Base-by-base conservation (phyloP, 2,797 vertebrate species). In the Simalia tracyae region DNA sequence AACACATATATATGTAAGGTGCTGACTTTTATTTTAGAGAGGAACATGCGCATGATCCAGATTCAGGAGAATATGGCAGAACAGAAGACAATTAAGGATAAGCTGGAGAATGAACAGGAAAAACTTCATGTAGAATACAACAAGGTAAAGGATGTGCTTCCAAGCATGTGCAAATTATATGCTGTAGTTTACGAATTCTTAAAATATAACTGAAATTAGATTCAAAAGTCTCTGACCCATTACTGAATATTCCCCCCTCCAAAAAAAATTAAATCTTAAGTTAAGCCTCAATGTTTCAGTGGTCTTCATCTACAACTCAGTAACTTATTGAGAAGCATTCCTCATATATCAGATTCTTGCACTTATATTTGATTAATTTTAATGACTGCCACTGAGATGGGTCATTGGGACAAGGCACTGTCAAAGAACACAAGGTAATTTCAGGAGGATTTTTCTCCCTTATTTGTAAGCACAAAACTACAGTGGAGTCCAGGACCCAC, bases 1-100 rank as follows among this genome's bases (percentile, higher is more conserved):
- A 59, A 28, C 56, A 72, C 19, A 50, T 61, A 89, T 72, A 63
- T 57, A 17, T 17, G 85, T 22, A 66, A 90, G 91, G 42, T 93
- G 89, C 91, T 64, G 36, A 5, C 1, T 95, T 97, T 97, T 97
- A 90, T 96, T 97, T 97, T 96, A 99, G 99, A 99, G 98, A 98
- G 99, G 96, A 99, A 99, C 98, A 99, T 99, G 99, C 98, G 99
- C 95, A 99, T 99, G 99, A 99, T 99, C 97, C 99, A 99, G 97
- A 99, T 99, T 97, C 99, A 99, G 97, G 99, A 99, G 97, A 99
- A 99, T 97, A 99, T 99, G 98, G 98, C 98, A 5, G 99, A 99
- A 96, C 99, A 99, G 97, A 99, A 99, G 97, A 99, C 98, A 97
- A 98, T 99, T 93, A 99, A 99, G 97, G 99, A 99, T 98, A 99